Base-by-base conservation (phyloP, 2,888 invertebrate species). In the Danaus chrysippus region DNA sequence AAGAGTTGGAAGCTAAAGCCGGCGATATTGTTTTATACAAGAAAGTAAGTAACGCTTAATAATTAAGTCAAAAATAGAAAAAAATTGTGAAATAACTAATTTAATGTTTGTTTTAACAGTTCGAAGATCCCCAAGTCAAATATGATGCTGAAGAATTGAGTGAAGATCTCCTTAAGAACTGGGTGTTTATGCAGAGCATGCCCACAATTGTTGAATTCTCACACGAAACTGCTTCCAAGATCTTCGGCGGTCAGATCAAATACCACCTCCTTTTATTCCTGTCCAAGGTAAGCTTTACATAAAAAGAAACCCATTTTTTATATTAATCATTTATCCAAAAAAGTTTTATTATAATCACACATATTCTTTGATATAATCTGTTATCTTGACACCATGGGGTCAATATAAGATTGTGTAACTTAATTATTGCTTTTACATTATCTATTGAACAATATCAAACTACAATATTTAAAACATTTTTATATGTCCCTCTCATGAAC, bases 181-280 rank as follows among this genome's bases (percentile, higher is more conserved):
- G 98, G 93, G 93, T 98, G 71, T 92, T 93, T 67, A 92, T 94
- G 52, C 95, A 98, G 81, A 94, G 97, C 60, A 92, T 99, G 82
- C 99, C 99, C 17, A 88, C 97, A 68, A 94, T 99, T 70, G 96
- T 98, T 61, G 99, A 99, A 86, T 99, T 99, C 92, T 98, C 97
- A 73, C 98, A 98, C 76, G 97, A 99, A 86, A 98, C 98, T 42
- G 99, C 99, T 11, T 96, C 97, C 82, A 98, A 98, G 89, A 98
- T 99, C 90, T 99, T 99, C 83, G 98, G 98, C 60, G 99, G 99
- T 72, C 97, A 98, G 65, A 96, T 99, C 91, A 99, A 99, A 92
- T 97, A 96, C 77, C 99, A 99, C 89, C 93, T 99, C 72, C 93
- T 99, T 68, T 90, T 99, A 79, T 99, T 99, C 94, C 92, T 99